Evolutionary conservation across 2,888 invertebrate genomes (phyloP).

Genomic region (Pammene aurita): DNA sequence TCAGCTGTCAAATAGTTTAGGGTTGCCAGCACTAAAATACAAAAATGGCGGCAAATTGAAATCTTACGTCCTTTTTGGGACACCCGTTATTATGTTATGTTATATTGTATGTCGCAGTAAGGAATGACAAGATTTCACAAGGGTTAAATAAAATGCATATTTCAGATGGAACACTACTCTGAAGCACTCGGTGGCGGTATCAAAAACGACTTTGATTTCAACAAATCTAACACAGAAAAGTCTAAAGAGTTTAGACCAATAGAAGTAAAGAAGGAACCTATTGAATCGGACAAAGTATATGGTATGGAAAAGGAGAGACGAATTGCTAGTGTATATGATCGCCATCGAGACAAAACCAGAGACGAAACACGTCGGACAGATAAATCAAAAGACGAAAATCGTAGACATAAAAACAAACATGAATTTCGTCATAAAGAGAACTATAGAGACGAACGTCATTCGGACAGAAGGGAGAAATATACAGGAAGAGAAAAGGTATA

Average conservation of each 20-base stretch:
- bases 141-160: not conserved
- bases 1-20: no score
- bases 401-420: not conserved
- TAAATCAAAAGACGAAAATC: not conserved
- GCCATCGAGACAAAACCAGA: conserved; percentile 1
- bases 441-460: not conserved
- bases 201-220: not conserved
- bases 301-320: not conserved
- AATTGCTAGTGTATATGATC: not conserved
- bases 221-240: not conserved
- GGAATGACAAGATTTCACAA: no score
- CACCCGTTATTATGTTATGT: no score
- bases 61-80: no score
- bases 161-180: conserved; percentile 33
- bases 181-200: not conserved
- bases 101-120: no score
- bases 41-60: no score
- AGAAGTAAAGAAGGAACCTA: conserved; percentile 16
- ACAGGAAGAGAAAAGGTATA: conserved; percentile 11
- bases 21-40: no score
- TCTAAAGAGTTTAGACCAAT: conserved; percentile 7
- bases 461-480: conserved; percentile 13
- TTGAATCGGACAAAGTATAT: not conserved
- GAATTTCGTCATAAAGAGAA: not conserved
- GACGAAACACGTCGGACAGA: not conserved